These are phyloP conservation scores for Galeopsomyia nigrocyanea DNA, from an alignment of 2,888 invertebrate genomes.

Conservation along the genomic window DNA sequence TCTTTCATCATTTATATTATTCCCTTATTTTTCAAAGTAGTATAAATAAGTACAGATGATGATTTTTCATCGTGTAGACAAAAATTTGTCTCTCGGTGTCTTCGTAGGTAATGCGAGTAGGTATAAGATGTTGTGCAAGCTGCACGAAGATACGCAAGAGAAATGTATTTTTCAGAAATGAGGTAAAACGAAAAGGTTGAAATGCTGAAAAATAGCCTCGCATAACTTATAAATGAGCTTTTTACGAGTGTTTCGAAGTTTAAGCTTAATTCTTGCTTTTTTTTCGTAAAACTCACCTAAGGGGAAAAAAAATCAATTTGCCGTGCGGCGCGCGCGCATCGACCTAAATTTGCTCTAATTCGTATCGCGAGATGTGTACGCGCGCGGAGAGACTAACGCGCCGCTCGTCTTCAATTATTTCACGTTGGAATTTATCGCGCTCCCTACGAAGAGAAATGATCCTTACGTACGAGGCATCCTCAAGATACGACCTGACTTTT, in stretches of 20 bases:
- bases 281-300: too few species aligned
- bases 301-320: background rate
- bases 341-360: constrained; percentile 15
- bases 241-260: too few species aligned
- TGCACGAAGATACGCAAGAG: constrained; percentile 59
- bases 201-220: too few species aligned
- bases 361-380: constrained; percentile 22
- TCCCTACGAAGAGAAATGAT: constrained; percentile 43
- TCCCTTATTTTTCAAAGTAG: too few species aligned
- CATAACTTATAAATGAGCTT: too few species aligned
- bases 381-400: constrained; percentile 12
- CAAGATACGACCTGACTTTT: constrained; percentile 17
- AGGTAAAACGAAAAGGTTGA: background rate
- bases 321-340: background rate
- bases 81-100: too few species aligned
- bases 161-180: constrained; percentile 22
- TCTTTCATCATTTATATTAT: too few species aligned
- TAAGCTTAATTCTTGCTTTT: too few species aligned
- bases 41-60: too few species aligned
- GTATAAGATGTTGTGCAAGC: too few species aligned
- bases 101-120: too few species aligned
- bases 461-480: constrained; percentile 42
- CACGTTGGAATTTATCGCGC: constrained; percentile 49
- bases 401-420: constrained; percentile 49
- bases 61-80: too few species aligned